Evolutionary conservation across 2,113 vertebrate species (phyloP).

Genomic region (Xiphophorus couchianus): DNA sequence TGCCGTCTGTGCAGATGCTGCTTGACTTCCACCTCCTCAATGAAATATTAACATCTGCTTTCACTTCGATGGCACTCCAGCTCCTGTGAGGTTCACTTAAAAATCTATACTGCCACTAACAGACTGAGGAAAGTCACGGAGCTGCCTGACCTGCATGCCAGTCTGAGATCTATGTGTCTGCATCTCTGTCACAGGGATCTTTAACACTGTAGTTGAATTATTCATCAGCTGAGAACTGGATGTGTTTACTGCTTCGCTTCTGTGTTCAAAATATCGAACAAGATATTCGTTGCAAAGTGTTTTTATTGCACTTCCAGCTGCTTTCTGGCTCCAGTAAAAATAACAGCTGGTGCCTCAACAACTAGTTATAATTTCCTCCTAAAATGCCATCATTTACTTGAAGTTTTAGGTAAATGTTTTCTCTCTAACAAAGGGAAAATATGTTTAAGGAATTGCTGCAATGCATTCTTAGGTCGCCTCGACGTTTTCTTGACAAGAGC

Average conservation of each 20-base stretch:
- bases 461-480: too few relatives aligned
- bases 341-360: background rate
- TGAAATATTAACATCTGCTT: conserved; percentile 62
- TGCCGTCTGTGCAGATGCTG: conserved; percentile 15
- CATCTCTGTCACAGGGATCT: conserved; percentile 23
- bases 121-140: background rate
- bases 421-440: too few relatives aligned
- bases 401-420: too few relatives aligned
- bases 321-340: background rate
- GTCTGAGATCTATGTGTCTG: conserved; percentile 6
- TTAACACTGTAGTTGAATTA: conserved; percentile 46
- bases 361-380: background rate
- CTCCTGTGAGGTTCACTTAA: conserved; percentile 64
- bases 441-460: too few relatives aligned
- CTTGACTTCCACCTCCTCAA: conserved; percentile 14
- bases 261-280: conserved; percentile 2
- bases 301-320: background rate
- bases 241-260: conserved; percentile 21
- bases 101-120: conserved; percentile 40
- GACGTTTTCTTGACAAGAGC: too few relatives aligned
- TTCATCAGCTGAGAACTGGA: conserved; percentile 24
- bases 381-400: too few relatives aligned
- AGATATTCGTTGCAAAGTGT: background rate
- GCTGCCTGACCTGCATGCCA: conserved; percentile 24
- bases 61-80: conserved; percentile 28